Base-by-base conservation (phyloP, 2,797 vertebrate genomes). In the Neosalanx taihuensis region DNA sequence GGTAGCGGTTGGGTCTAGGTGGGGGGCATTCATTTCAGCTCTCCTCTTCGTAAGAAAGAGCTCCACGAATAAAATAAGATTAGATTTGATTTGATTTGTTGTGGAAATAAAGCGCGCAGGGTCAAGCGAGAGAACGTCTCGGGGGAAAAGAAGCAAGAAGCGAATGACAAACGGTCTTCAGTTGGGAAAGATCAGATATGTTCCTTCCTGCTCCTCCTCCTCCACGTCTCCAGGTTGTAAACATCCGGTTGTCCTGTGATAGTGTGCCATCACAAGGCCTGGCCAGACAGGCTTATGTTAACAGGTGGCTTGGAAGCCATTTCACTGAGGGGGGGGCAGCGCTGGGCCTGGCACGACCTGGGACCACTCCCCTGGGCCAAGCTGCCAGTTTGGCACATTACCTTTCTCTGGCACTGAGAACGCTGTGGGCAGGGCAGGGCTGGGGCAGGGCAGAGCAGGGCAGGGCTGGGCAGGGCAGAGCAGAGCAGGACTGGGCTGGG, bases 81-180 rank as follows among this genome's bases (percentile, higher is more conserved):
- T 46, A 2, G 41, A 46, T 46, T 13, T 41, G 37, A 41, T 41
- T 41, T 3, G 37, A 46, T 46, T 46, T 46, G 41, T 46, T 13
- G 51, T 56, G 73, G 74, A 73, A 33, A 72, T 70, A 35, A 76
- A 79, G 76, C 74, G 69, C 70, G 65, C 78, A 53, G 70, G 18
- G 13, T 66, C 60, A 62, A 57, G 18, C 56, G 26, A 35, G 33
- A 23, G 9, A 35, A 31, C 35, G 18, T 4, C 12, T 10, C 18
- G 35, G 29, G 33, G 31, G 18, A 9, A 10, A n/a, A 4, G n/a
- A n/a, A n/a, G n/a, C n/a, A n/a, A 20, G 59, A 15, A 26, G 5
- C 26, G 59, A 29, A 73, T 20, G n/a, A 37, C 53, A 29, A 37
- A 70, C 20, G 46, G 63, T 37, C 51, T 65, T 31, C 5, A 31